These are phyloP conservation scores for Heliangelus exortis DNA, from an alignment of 2,797 vertebrate genomes.

Conservation along the genomic window DNA sequence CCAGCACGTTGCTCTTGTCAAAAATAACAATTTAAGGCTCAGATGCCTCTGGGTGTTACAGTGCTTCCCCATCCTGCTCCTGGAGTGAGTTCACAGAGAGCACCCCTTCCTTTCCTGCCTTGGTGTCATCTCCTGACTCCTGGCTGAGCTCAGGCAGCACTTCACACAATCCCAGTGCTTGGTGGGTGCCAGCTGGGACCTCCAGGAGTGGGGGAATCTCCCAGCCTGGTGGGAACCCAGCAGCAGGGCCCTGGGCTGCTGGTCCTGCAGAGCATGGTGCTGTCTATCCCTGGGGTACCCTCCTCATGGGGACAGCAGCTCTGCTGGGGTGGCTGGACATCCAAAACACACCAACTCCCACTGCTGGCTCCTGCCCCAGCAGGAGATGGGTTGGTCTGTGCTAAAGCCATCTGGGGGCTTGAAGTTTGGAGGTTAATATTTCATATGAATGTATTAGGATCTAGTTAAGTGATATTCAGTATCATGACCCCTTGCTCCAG, in stretches of 20 bases:
- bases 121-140: accelerated
- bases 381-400: not conserved
- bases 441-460: not conserved
- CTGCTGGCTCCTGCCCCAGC: accelerated
- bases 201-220: too few relatives aligned
- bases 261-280: not conserved
- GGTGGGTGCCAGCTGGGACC: too few relatives aligned
- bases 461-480: not conserved
- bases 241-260: not conserved
- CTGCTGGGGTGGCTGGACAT: not conserved
- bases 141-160: accelerated
- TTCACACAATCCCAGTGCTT: not conserved
- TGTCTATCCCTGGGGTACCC: not conserved
- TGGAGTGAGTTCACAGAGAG: not conserved
- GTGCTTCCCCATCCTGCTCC: not conserved
- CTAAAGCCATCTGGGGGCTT: accelerated
- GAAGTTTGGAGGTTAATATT: not conserved
- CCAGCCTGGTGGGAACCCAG: too few relatives aligned
- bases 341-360: too few relatives aligned
- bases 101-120: not conserved
- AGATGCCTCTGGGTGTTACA: not conserved
- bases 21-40: not conserved
- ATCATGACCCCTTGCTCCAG: accelerated
- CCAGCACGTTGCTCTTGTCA: not conserved
- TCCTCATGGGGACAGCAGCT: not conserved